phyloP scores from a whole-genome alignment of 2,797 vertebrate species.

The Toxotes lorentzi region DNA sequence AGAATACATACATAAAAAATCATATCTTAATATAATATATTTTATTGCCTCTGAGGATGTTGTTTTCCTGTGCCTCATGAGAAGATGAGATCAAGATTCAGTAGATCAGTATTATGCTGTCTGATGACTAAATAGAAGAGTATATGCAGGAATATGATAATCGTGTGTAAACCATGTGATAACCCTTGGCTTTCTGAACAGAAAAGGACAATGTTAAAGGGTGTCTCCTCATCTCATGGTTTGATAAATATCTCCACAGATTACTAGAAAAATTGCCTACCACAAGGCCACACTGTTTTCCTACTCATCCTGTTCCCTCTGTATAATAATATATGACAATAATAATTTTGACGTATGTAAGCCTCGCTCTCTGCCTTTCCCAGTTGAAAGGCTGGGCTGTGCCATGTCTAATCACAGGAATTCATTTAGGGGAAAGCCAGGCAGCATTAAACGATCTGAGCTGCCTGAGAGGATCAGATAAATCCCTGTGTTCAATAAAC shows the following conservation, averaged over 20 bases:
- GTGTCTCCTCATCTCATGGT: not conserved
- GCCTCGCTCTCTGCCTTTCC: conserved; percentile 46
- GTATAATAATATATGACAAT: conserved; percentile 64
- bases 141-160: conserved; percentile 10
- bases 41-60: conserved; percentile 21
- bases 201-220: not conserved
- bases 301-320: conserved; percentile 36
- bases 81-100: not conserved
- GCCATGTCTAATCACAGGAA: conserved; percentile 84
- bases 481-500: conserved; percentile 86
- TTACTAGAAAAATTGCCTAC: conserved; percentile 5
- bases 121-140: conserved; percentile 21
- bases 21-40: conserved; percentile 14
- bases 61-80: conserved; percentile 10
- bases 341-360: conserved; percentile 65
- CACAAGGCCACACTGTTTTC: conserved; percentile 14
- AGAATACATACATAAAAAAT: conserved; percentile 16
- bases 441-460: conserved; percentile 84
- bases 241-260: conserved; percentile 25
- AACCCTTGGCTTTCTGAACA: conserved; percentile 19
- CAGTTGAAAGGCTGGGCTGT: conserved; percentile 73
- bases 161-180: conserved; percentile 21
- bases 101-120: not conserved
- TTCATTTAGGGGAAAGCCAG: conserved; percentile 84
- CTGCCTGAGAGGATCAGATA: conserved; percentile 88